These are phyloP conservation scores for Ondatra zibethicus DNA, from an alignment of 2,113 vertebrate genomes.

Conservation along the genomic window DNA sequence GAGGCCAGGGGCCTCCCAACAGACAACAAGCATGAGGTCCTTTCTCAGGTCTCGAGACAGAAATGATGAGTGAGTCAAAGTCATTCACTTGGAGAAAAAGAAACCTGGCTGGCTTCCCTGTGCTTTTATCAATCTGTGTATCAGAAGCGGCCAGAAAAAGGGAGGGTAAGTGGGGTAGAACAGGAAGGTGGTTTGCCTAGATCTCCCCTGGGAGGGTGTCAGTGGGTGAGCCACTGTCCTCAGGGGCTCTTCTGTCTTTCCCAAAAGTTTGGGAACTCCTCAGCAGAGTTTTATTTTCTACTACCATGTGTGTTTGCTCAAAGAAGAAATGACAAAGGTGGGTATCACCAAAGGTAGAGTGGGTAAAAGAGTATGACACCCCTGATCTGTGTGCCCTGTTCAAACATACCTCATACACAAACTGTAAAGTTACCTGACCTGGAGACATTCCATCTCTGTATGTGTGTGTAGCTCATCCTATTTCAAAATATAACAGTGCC, in stretches of 20 bases:
- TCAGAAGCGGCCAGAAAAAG: not conserved
- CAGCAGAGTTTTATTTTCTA: not conserved
- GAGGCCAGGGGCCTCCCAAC: constrained; percentile 48
- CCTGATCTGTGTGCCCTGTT: not conserved
- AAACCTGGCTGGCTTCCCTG: constrained; percentile 35
- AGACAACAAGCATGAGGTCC: constrained; percentile 53
- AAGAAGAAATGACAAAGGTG: not conserved
- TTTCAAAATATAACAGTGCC: constrained; percentile 15
- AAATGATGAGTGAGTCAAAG: constrained; percentile 56
- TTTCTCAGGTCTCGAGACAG: constrained; percentile 53
- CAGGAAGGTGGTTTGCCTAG: not conserved
- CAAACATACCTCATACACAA: not conserved
- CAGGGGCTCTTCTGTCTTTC: not conserved
- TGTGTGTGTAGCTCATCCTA: not conserved
- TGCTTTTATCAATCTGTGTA: constrained; percentile 52
- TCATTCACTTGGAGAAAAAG: constrained; percentile 37
- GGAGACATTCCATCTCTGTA: not conserved
- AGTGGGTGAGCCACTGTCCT: no score
- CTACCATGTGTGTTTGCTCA: not conserved
- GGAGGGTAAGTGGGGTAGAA: not conserved
- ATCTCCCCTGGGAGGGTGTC: not conserved
- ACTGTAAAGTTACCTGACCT: not conserved
- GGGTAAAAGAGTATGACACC: not conserved
- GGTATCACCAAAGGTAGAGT: not conserved
- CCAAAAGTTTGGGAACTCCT: not conserved